Conservation (phyloP, 2,888 invertebrate genomes). For the Aproaerema taeniolella region DNA sequence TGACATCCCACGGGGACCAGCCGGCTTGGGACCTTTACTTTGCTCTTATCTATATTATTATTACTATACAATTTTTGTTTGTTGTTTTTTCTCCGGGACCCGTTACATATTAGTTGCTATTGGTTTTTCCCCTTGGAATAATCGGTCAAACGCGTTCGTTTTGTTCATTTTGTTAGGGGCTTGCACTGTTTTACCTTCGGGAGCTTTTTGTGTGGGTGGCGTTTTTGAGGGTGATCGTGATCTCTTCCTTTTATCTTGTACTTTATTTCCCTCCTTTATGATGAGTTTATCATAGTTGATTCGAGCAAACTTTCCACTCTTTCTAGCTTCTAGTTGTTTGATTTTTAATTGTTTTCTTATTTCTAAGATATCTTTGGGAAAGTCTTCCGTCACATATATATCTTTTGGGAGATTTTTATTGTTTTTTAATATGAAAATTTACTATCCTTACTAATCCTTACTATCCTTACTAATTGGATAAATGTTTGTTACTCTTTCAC, state of each 20-base stretch:
- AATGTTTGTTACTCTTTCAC: no score
- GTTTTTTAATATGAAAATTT: background rate
- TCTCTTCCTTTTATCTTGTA: background rate
- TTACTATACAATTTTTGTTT: background rate
- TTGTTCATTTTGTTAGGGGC: background rate
- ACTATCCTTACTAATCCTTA: no score
- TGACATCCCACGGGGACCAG: constrained; percentile 6
- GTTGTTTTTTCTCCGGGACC: background rate
- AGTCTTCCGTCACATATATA: background rate
- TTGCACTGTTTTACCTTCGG: background rate
- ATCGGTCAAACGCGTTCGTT: background rate
- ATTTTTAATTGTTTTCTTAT: background rate
- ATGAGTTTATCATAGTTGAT: background rate
- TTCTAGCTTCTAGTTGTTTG: background rate
- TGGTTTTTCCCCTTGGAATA: background rate
- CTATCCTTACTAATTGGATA: no score
- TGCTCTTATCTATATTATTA: background rate
- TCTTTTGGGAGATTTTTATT: background rate
- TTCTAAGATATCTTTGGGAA: background rate
- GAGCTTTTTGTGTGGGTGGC: background rate
- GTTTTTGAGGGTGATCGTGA: background rate
- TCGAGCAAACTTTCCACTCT: background rate
- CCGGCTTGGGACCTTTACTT: constrained; percentile 3
- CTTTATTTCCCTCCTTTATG: background rate
- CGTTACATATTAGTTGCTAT: background rate